These are phyloP conservation scores for Wiebesia pumilae DNA, from an alignment of 1,140 invertebrate genomes.

Conservation along the genomic window DNA sequence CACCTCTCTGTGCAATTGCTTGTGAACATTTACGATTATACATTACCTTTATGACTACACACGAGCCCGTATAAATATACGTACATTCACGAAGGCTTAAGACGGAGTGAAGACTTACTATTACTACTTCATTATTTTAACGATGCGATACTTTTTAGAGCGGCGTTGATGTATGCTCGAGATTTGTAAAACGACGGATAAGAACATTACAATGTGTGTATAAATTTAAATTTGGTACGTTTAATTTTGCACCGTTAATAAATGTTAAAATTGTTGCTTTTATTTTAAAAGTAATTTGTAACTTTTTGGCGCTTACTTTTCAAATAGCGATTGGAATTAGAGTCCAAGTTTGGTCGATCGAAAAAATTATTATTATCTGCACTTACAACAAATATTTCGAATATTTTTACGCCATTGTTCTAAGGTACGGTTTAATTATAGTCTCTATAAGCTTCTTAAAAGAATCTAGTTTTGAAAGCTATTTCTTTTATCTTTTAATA, in stretches of 20 bases:
- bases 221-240: not conserved
- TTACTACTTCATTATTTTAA: not conserved
- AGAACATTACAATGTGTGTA: not conserved
- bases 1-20: not conserved
- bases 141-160: not conserved
- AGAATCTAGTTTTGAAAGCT: no score
- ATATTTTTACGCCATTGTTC: no score
- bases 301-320: no score
- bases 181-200: not conserved
- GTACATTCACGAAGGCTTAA: not conserved
- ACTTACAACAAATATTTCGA: no score
- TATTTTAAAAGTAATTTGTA: no score
- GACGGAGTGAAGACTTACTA: not conserved
- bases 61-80: not conserved
- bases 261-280: no score
- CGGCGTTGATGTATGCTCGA: conserved; percentile 1
- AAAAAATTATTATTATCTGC: no score
- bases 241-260: not conserved
- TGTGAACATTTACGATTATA: not conserved
- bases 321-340: no score
- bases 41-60: not conserved
- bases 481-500: no score
- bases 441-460: no score
- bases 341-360: no score
- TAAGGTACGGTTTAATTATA: no score